Evolutionary conservation across 2,797 vertebrate genomes (phyloP).

Genomic region (Sternarchorhynchus goeldii): DNA sequence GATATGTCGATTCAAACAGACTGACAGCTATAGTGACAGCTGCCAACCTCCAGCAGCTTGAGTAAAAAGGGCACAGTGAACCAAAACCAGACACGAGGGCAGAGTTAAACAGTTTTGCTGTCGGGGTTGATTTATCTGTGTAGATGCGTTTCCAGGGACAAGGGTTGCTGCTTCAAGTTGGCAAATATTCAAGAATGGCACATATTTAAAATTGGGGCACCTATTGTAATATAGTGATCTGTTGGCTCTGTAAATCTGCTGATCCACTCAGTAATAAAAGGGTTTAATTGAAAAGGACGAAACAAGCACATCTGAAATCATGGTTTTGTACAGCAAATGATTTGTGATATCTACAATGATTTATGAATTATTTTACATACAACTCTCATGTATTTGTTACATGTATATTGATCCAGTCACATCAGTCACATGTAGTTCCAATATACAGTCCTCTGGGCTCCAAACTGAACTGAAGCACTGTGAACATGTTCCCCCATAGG

Average conservation of each 20-base stretch:
- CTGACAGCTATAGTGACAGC: not conserved
- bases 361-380: not conserved
- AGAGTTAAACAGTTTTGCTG: not conserved
- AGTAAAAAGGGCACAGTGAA: not conserved
- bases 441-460: no score
- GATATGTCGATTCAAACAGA: not conserved
- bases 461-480: not conserved
- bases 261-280: no score
- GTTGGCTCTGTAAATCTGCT: no score
- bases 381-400: not conserved
- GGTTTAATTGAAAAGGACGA: no score
- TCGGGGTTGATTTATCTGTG: not conserved
- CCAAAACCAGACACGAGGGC: not conserved
- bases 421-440: not conserved
- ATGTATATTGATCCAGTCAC: not conserved
- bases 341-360: not conserved
- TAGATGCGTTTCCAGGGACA: not conserved
- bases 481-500: conserved; percentile 13
- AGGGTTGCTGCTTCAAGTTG: no score
- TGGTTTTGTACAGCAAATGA: not conserved
- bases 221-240: no score
- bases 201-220: no score
- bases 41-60: not conserved
- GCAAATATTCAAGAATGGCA: no score
- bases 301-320: not conserved